phyloP scores from a whole-genome alignment of 2,888 invertebrate genomes.

The Diachrysia chrysitis region DNA sequence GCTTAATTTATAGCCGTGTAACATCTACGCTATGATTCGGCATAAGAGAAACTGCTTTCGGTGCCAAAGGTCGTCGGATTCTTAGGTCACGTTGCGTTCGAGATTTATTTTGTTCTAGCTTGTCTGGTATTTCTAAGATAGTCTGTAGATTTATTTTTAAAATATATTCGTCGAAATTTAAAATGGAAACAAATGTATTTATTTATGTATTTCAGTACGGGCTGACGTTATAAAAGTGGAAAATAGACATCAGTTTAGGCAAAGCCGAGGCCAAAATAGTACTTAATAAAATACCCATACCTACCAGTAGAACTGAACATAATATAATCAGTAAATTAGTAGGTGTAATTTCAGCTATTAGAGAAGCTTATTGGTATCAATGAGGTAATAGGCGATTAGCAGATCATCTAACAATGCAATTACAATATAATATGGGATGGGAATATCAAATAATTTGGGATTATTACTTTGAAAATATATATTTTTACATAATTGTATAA shows the following conservation, averaged over 20 bases:
- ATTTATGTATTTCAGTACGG: no score
- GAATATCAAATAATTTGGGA: not conserved
- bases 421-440: not conserved
- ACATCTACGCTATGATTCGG: slow-evolving; percentile 41
- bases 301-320: not conserved
- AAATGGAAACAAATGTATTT: no score
- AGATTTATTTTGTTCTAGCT: not conserved
- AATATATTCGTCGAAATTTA: not conserved
- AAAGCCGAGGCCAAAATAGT: not conserved
- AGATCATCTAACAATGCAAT: slow-evolving; percentile 4
- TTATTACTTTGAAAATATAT: no score
- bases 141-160: not conserved
- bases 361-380: not conserved
- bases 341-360: slow-evolving; percentile 4
- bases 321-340: not conserved
- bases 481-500: no score
- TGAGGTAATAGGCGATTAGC: not conserved
- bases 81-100: slow-evolving; percentile 23
- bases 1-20: slow-evolving; percentile 48
- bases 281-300: not conserved
- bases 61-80: slow-evolving; percentile 39
- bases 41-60: slow-evolving; percentile 29
- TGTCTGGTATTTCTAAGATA: not conserved
- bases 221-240: no score
- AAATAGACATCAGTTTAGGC: not conserved